Evolutionary conservation across 2,888 invertebrate species (phyloP), one percentile per base, ranked within the genome.

Genomic region (Perdita meconis): DNA sequence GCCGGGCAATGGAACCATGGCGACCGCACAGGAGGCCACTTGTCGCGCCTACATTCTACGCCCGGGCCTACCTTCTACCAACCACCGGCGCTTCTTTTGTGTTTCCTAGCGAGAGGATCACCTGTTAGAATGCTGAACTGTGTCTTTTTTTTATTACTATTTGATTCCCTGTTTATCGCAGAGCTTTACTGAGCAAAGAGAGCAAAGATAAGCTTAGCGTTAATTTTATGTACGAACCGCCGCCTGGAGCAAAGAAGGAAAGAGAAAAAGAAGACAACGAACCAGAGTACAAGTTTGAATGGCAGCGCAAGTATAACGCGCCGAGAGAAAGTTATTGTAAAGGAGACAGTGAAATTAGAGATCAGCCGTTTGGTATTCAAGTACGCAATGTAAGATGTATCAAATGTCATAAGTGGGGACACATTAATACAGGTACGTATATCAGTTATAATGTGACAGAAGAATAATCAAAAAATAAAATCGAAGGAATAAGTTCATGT

Each of bases 391-490:
- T 99, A 0, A 95, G 99, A 38, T 99, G 99, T 89, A 98, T 99
- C 73, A 99, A 99, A 92, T 99, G 99, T 90, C 98, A 99, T 92
- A 98, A 98, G 91, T 99, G 99, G 99, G 99, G 99, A 8, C 99
- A 99, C 91, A 97, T 99, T 65, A 98, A 98, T 92, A 99, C 97
- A 93, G 96, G 96, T 95, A 90, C 59, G 59, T 73, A 42, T 19
- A 36, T 24, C 40, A 26, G 30, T 4, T 10, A 19, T 1, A 8
- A 22, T 40, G 5, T 40, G 64, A 53, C 66, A 47, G 24, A 0
- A 1, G 44, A 16, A 16, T 44, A 56, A 26, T 12, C n/a, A 3
- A 57, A 19, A 38, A 51, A 91, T 91, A 13, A 91, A 91, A 26
- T 16, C 22, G 3, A n/a, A 68, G n/a, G 0, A 2, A 5, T 3